Evolutionary conservation across 2,888 invertebrate genomes (phyloP).

Genomic region (Himalopsyche tibetana): DNA sequence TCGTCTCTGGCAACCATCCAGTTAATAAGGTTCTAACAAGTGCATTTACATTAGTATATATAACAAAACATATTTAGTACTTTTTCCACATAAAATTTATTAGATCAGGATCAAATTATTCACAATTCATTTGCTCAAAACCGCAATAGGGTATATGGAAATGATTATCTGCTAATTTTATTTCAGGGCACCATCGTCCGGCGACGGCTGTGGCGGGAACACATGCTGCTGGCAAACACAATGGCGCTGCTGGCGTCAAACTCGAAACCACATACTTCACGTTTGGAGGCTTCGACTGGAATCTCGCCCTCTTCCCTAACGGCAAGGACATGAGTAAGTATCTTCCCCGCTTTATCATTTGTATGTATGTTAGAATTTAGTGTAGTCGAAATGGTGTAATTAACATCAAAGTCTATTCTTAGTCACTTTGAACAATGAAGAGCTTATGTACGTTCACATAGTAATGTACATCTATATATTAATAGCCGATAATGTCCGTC

Average conservation of each 20-base stretch:
- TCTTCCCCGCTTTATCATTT: too few relatives aligned
- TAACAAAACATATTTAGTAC: too few relatives aligned
- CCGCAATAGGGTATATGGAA: not conserved
- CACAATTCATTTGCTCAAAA: not conserved
- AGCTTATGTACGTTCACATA: too few relatives aligned
- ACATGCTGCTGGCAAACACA: slow-evolving; percentile 60
- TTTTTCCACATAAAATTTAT: too few relatives aligned
- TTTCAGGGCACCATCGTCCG: slow-evolving; percentile 63
- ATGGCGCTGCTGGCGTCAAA: slow-evolving; percentile 68
- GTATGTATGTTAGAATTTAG: too few relatives aligned
- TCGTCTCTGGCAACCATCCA: too few relatives aligned
- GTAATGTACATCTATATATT: too few relatives aligned
- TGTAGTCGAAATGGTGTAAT: not conserved
- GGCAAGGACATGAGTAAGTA: slow-evolving; percentile 75
- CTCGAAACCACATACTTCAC: slow-evolving; percentile 84
- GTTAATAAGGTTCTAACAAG: too few relatives aligned
- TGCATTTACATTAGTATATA: too few relatives aligned
- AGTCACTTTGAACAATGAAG: not conserved
- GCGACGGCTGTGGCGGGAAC: slow-evolving; percentile 51
- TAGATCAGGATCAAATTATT: too few relatives aligned
- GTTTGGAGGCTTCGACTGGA: slow-evolving; percentile 91
- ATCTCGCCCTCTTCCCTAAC: slow-evolving; percentile 80
- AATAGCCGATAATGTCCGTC: too few relatives aligned
- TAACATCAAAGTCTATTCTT: not conserved
- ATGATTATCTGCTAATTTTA: not conserved